Evolutionary conservation across 2,113 vertebrate genomes (phyloP), one percentile per base, ranked within the genome.

Genomic region (Paradisaea rubra): DNA sequence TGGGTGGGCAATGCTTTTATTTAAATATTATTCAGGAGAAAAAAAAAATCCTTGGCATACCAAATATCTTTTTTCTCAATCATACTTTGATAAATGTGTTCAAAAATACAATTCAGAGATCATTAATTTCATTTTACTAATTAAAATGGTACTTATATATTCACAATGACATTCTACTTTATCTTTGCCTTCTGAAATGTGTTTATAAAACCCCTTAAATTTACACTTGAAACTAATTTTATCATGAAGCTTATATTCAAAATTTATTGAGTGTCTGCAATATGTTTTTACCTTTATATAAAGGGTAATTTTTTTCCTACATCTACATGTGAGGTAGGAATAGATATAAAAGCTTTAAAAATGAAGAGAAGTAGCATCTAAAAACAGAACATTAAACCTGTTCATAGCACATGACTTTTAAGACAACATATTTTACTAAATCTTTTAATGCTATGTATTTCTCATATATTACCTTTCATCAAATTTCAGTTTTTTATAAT

Each of bases 401-500:
- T 64, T 89, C 31, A 37, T 85, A 79, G 25, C 17, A 61, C 7
- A 57, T 8, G 17, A 28, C 10, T 80, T 93, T 28, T 39, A 59
- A 73, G n/a, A 54, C 30, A 45, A 28, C 3, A 17, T 63, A 64
- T 78, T 91, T 77, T 57, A 47, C 42, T 39, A 15, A 68, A 81
- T n/a, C 13, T 79, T 94, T 82, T 53, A 53, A 87, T 82, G 14
- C 4, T 50, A n/a, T 54, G 7, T 56, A 72, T 89, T 93, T 84
- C 45, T 81, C 10, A 2, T 69, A 39, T 69, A 76, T 68, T 74
- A 57, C 49, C 9, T 91, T 85, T 77, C 45, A 76, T 68, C 70
- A 88, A 87, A 93, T 89, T 91, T 87, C 41, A 53, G 49, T 80
- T 94, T 91, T 82, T 42, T 77, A 39, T 80, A 93, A 89, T 69